These are phyloP conservation scores for Manduca sexta DNA, from an alignment of 1,140 invertebrate genomes.

Conservation along the genomic window DNA sequence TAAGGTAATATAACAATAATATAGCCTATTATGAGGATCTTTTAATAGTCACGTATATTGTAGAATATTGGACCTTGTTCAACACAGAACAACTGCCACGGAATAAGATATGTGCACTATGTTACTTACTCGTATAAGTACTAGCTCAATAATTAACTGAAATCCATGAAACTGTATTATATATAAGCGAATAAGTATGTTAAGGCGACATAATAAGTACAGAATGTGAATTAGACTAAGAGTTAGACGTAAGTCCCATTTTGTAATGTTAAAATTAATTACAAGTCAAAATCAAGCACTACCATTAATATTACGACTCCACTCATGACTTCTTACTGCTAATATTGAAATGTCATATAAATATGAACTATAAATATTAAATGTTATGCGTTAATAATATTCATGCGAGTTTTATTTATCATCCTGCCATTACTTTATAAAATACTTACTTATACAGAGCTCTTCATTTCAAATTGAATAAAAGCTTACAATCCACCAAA, in stretches of 20 bases:
- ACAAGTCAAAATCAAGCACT: slow-evolving; percentile 44
- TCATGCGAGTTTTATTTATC: slow-evolving; percentile 42
- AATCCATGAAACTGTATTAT: slow-evolving; percentile 51
- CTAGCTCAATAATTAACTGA: slow-evolving; percentile 63
- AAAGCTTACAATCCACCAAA: too few relatives aligned
- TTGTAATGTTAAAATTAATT: slow-evolving; percentile 62
- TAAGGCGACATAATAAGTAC: slow-evolving; percentile 57
- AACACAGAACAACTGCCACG: slow-evolving; percentile 32
- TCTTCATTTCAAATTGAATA: too few relatives aligned
- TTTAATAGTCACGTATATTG: slow-evolving; percentile 42
- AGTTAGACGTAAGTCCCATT: slow-evolving; percentile 56
- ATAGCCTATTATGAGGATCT: slow-evolving; percentile 40
- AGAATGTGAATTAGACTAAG: slow-evolving; percentile 40
- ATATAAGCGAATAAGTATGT: slow-evolving; percentile 44
- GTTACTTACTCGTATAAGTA: slow-evolving; percentile 31
- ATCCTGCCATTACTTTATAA: background rate
- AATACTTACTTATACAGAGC: background rate
- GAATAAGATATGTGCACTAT: slow-evolving; percentile 52
- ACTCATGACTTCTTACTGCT: slow-evolving; percentile 69
- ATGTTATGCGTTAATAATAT: slow-evolving; percentile 75
- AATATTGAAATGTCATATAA: slow-evolving; percentile 74
- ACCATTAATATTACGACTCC: slow-evolving; percentile 66
- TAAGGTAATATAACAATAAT: slow-evolving; percentile 54
- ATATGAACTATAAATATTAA: slow-evolving; percentile 75
- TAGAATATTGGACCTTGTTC: slow-evolving; percentile 10